A percentile compares a stretch with the other conserved stretches of the same genome.
Conservation (phyloP, 1,140 invertebrate genomes). For the Elysia chlorotica region DNA sequence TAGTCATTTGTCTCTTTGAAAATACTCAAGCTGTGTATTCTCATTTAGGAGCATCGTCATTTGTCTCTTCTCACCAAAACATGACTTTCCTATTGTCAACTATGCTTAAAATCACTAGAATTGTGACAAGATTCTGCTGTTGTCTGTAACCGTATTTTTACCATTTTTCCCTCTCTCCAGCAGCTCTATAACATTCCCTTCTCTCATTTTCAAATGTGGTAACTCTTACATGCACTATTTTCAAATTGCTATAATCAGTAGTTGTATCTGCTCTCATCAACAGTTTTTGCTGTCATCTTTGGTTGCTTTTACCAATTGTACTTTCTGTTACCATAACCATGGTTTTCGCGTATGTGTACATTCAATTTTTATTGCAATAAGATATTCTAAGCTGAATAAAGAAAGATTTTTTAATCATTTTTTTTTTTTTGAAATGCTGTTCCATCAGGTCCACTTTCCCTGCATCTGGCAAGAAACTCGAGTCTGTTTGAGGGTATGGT, state of each 20-base stretch:
- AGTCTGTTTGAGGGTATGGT: conserved; percentile 29
- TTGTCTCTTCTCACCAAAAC: too few relatives aligned
- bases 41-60: too few relatives aligned
- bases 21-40: too few relatives aligned
- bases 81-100: background rate
- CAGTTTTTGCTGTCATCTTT: background rate
- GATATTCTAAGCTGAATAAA: background rate
- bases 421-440: background rate
- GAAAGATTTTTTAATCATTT: background rate
- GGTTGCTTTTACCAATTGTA: background rate
- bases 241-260: too few relatives aligned
- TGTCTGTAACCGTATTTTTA: too few relatives aligned
- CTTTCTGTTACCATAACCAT: background rate
- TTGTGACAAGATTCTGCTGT: background rate
- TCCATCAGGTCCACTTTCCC: background rate
- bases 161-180: too few relatives aligned
- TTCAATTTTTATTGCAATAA: background rate
- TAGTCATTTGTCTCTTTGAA: too few relatives aligned
- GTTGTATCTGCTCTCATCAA: background rate
- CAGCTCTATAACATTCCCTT: too few relatives aligned
- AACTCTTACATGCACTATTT: too few relatives aligned
- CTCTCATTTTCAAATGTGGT: too few relatives aligned
- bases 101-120: background rate
- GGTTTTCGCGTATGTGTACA: too few relatives aligned
- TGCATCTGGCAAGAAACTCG: background rate